phyloP scores from a whole-genome alignment of 2,113 vertebrate species.

The Procapra przewalskii region DNA sequence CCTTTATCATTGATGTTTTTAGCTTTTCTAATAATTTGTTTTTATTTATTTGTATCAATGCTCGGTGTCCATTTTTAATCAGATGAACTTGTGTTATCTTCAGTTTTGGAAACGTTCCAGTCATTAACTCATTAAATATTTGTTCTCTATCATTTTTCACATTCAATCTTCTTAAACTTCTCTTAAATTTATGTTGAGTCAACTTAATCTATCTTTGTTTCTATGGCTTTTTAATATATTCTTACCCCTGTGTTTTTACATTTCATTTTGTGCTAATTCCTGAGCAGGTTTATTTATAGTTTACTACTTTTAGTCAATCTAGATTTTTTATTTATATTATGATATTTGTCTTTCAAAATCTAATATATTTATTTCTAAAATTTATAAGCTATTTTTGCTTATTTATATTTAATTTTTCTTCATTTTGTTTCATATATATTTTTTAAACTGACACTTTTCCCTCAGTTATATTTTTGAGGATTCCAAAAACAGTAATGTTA shows the following conservation, averaged over 20 bases:
- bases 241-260: not conserved
- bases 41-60: not conserved
- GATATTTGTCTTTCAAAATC: not conserved
- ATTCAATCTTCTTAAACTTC: not conserved
- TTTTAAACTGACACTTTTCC: not conserved
- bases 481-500: not conserved
- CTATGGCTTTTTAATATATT: not conserved
- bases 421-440: not conserved
- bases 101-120: not conserved
- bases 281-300: not conserved
- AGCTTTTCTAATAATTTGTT: not conserved
- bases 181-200: not conserved
- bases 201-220: not conserved
- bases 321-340: not conserved
- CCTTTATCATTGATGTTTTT: not conserved
- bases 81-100: not conserved
- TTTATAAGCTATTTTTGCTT: not conserved
- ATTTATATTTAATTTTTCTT: not conserved
- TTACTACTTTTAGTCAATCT: not conserved
- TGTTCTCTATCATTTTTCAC: not conserved
- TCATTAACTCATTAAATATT: not conserved
- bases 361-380: not conserved
- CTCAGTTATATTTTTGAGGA: not conserved
- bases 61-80: not conserved
- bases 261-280: not conserved